Conservation (phyloP, 1,140 invertebrate species). For the Cydia fagiglandana region DNA sequence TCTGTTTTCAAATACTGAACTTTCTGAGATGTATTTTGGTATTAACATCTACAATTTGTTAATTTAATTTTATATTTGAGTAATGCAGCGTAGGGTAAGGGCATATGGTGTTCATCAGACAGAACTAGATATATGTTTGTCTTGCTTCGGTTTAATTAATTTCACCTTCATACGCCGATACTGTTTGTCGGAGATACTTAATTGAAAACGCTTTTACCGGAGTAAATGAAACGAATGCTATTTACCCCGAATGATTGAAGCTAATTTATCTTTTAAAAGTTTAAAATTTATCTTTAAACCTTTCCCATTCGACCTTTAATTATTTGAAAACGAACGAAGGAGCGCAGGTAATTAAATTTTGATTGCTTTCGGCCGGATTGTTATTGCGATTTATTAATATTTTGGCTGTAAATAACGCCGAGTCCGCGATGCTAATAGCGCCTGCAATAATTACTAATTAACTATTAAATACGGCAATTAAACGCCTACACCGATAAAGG, state of each 20-base stretch:
- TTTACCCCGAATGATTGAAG: conserved; percentile 77
- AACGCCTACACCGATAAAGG: conserved; percentile 39
- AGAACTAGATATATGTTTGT: conserved; percentile 78
- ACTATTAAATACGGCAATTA: conserved; percentile 63
- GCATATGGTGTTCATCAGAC: conserved; percentile 52
- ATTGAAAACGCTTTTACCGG: conserved; percentile 77
- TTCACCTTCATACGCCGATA: conserved; percentile 79
- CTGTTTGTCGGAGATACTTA: conserved; percentile 75
- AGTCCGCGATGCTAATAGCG: conserved; percentile 56
- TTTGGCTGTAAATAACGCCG: conserved; percentile 54
- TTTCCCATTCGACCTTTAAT: conserved; percentile 57
- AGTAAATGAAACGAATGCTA: conserved; percentile 78
- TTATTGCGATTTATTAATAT: conserved; percentile 67
- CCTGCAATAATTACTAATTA: conserved; percentile 67
- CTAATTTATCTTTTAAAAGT: conserved; percentile 79
- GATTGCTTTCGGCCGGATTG: conserved; percentile 63
- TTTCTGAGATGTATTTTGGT: too few species aligned
- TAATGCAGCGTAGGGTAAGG: background rate
- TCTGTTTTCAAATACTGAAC: too few species aligned
- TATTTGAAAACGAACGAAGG: conserved; percentile 54
- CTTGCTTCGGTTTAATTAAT: conserved; percentile 78
- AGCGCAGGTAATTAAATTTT: conserved; percentile 68
- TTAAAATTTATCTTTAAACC: conserved; percentile 72
- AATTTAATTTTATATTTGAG: background rate
- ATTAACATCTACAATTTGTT: too few species aligned